Base-by-base conservation (phyloP, 2,888 invertebrate species). In the Scaptomyza reducta region DNA sequence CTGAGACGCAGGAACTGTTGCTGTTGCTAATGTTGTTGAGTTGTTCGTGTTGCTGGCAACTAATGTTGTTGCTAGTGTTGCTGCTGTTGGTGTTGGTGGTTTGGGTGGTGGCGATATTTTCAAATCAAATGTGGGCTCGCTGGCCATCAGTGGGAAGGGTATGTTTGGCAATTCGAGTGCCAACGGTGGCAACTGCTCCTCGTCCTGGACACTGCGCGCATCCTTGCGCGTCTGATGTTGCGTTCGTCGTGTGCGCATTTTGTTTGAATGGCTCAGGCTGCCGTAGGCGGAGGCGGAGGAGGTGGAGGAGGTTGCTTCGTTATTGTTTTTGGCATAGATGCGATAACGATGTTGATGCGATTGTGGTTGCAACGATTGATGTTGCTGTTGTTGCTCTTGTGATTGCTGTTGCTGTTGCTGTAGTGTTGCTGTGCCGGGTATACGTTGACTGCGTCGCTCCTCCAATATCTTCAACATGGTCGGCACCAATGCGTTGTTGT, bases 381-480 rank as follows among this genome's bases (percentile, higher is more conserved):
- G 57, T 4, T 40, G 13, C 31, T 56, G 41, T 1, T 38, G 47
- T 1, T 59, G 50, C n/a, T n/a, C n/a, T n/a, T n/a, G 31, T 14
- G 41, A 33, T 18, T 62, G 64, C 22, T 63, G 57, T 4, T 40
- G 13, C 31, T 56, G 41, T 1, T 38, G 47, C 1, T 59, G 50
- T 3, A 40, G 14, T 4, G 40, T 3, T 49, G 18, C 93, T 53
- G 93, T 33, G n/a, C 18, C 33, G 6, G 33, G 49, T 93, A 77
- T 93, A 78, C 94, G 94, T 56, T 94, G 89, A 60, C 93, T 92
- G 67, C 93, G 93, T 74, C 94, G 94, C 53, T 94, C 89, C 63
- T 93, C 92, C 40, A 95, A 87, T 62, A 95, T 91, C 77, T 94
- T 94, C 3, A 94, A 93, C 81, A 95, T 93, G 3, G 94, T 93